Conservation (phyloP, 1,140 invertebrate species). For the Heliconius congener region DNA sequence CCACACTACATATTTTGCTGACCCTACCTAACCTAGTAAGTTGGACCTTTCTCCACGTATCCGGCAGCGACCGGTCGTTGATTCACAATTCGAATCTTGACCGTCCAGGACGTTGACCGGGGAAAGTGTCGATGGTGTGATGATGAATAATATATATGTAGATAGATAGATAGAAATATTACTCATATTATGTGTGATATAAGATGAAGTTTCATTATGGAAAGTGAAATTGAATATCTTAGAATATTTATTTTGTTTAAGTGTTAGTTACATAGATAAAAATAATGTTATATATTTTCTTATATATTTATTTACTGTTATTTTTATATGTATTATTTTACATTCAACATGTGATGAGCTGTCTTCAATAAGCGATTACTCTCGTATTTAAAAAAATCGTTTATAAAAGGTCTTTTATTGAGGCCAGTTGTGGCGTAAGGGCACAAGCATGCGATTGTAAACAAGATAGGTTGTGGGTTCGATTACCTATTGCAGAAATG, state of each 20-base stretch:
- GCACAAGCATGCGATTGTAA: too few species aligned
- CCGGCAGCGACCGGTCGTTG: slow-evolving; percentile 29
- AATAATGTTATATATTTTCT: not conserved
- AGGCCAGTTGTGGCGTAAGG: too few species aligned
- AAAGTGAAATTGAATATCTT: slow-evolving; percentile 2
- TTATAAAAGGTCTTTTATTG: too few species aligned
- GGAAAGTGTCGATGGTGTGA: slow-evolving; percentile 16
- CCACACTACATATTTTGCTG: not conserved
- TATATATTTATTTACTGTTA: not conserved
- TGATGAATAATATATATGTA: not conserved
- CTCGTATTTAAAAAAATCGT: too few species aligned
- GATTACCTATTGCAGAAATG: too few species aligned
- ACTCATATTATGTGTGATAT: not conserved
- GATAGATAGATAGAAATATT: not conserved
- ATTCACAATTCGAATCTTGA: slow-evolving; percentile 27
- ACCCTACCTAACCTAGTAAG: slow-evolving; percentile 26
- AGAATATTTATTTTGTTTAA: not conserved
- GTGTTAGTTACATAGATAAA: not conserved
- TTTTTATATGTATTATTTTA: not conserved
- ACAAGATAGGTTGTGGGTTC: too few species aligned
- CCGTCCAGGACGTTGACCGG: slow-evolving; percentile 27
- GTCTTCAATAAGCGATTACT: too few species aligned
- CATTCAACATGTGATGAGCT: too few species aligned
- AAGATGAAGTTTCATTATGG: not conserved
- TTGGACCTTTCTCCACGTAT: slow-evolving; percentile 28